Conservation (phyloP, 2,797 vertebrate species). For the Eulemur coronatus region DNA sequence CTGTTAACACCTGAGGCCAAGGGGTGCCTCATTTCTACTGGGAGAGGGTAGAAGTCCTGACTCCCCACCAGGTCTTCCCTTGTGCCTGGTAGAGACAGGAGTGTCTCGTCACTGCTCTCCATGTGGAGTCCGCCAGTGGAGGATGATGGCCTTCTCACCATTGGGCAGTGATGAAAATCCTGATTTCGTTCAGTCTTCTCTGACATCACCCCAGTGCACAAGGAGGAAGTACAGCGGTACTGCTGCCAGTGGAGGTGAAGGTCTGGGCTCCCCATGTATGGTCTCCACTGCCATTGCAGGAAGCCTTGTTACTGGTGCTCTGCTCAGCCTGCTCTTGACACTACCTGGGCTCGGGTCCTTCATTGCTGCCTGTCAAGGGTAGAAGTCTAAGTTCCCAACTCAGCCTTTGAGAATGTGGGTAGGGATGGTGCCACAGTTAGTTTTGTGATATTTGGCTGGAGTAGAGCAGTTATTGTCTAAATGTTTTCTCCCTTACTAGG, state of each 20-base stretch:
- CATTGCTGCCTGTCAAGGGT: too few relatives aligned
- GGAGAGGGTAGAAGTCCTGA: not conserved
- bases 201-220: too few relatives aligned
- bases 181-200: not conserved
- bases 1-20: not conserved
- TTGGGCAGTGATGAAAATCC: too few relatives aligned
- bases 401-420: not conserved
- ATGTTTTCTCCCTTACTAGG: not conserved
- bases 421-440: not conserved
- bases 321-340: not conserved
- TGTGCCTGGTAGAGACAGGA: too few relatives aligned
- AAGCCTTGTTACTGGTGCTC: not conserved
- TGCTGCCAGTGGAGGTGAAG: not conserved
- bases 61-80: not conserved
- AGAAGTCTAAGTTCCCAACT: not conserved
- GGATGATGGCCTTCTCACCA: accelerated
- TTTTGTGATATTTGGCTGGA: not conserved
- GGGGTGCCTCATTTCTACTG: not conserved
- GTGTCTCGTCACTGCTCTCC: not conserved
- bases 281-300: not conserved
- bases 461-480: not conserved
- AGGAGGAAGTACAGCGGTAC: not conserved
- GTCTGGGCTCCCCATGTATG: not conserved
- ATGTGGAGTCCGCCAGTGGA: too few relatives aligned
- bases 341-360: not conserved